A percentile compares a stretch with the other conserved stretches of the same genome.
phyloP scores from a whole-genome alignment of 2,888 invertebrate genomes.

The Torymus tubicola region DNA sequence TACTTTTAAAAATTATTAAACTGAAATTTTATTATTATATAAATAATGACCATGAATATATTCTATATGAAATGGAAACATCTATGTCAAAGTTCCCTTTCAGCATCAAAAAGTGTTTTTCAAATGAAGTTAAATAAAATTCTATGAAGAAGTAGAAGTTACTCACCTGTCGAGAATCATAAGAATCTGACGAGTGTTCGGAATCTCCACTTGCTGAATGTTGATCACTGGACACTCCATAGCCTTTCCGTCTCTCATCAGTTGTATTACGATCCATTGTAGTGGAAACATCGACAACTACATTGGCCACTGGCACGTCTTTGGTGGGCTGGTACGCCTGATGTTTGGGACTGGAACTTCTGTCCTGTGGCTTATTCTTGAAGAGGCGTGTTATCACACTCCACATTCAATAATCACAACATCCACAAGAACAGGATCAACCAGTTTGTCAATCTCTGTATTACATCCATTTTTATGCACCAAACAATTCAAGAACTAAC shows the following conservation, averaged over 20 bases:
- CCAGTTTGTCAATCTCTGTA: conserved; percentile 32
- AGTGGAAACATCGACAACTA: conserved; percentile 75
- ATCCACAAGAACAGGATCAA: conserved; percentile 54
- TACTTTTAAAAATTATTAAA: too few relatives aligned
- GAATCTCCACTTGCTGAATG: conserved; percentile 65
- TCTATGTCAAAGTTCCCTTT: too few relatives aligned
- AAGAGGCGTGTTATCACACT: conserved; percentile 74
- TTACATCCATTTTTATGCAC: conserved; percentile 26
- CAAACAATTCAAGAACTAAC: neutral
- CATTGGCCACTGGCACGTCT: conserved; percentile 67
- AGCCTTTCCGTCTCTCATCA: conserved; percentile 73
- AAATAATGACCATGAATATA: too few relatives aligned
- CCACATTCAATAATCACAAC: conserved; percentile 74
- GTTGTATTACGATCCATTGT: conserved; percentile 75
- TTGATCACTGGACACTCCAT: conserved; percentile 64
- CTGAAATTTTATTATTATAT: too few relatives aligned
- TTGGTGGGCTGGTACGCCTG: conserved; percentile 62
- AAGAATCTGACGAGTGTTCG: conserved; percentile 70
- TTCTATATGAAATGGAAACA: too few relatives aligned
- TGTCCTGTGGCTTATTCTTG: conserved; percentile 68
- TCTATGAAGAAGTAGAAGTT: neutral
- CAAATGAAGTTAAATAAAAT: too few relatives aligned
- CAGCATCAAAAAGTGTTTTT: too few relatives aligned
- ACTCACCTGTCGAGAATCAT: conserved; percentile 72
- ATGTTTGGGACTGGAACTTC: conserved; percentile 59